phyloP scores from a whole-genome alignment of 2,113 vertebrate genomes.

The Catagonus wagneri region DNA sequence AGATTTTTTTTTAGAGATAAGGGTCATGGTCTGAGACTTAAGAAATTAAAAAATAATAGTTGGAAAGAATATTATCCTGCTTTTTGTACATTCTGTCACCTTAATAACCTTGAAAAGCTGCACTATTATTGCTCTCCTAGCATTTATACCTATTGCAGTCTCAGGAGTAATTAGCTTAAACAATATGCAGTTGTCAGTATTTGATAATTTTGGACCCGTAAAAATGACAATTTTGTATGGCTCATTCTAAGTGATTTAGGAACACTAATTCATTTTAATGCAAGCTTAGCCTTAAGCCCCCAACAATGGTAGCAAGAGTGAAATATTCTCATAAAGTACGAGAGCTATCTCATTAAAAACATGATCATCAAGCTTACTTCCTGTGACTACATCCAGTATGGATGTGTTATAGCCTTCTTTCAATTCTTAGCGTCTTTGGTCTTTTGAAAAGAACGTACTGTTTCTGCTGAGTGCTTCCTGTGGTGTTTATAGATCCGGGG shows the following conservation, averaged over 20 bases:
- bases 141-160: neutral
- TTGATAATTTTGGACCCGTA: neutral
- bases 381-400: conserved; percentile 1
- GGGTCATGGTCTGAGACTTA: neutral
- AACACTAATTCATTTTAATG: neutral
- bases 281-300: neutral
- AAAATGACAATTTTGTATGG: conserved; percentile 11
- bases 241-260: neutral
- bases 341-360: conserved; percentile 56
- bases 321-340: neutral
- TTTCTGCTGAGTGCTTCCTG: conserved; percentile 47
- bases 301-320: neutral
- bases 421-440: conserved; percentile 39
- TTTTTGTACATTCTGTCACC: neutral
- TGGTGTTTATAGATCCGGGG: neutral
- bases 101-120: conserved; percentile 35
- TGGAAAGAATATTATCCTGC: neutral
- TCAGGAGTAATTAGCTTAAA: conserved; percentile 40
- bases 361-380: neutral
- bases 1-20: conserved; percentile 23
- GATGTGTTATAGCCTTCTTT: conserved; percentile 44
- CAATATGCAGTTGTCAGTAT: neutral
- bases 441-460: neutral
- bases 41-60: conserved; percentile 45
- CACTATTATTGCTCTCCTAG: neutral